These are phyloP conservation scores for Sterna hirundo DNA, from an alignment of 2,113 vertebrate species.

Conservation along the genomic window DNA sequence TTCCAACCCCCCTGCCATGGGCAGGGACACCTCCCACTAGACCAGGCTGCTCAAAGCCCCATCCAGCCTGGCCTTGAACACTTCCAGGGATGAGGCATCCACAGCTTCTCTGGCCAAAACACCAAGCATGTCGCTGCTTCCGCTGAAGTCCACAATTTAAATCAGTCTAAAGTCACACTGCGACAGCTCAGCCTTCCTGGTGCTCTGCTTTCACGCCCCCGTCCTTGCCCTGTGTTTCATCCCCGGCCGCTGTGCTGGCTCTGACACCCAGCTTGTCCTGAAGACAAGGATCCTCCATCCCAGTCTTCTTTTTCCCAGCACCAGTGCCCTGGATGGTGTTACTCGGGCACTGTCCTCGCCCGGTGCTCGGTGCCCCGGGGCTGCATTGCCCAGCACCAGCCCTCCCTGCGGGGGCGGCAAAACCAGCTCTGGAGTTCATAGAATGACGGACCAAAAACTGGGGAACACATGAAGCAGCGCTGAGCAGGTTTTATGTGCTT, in stretches of 20 bases:
- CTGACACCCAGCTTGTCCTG: neutral
- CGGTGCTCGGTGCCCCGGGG: fast-evolving
- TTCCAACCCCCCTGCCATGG: no score
- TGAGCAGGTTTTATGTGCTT: neutral
- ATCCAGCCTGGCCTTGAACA: no score
- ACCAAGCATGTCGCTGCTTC: neutral
- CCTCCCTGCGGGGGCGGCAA: neutral
- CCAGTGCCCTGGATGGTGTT: neutral
- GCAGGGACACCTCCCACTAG: no score
- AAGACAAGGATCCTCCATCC: neutral
- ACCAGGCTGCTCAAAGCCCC: no score
- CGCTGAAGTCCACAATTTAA: neutral
- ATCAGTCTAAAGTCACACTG: neutral
- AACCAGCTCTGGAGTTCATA: neutral
- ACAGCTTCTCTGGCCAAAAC: neutral
- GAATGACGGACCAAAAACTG: neutral
- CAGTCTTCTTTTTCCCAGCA: neutral
- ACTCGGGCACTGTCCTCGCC: neutral
- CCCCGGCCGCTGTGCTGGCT: neutral
- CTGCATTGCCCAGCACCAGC: neutral
- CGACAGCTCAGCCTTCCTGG: neutral
- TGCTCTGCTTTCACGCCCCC: neutral
- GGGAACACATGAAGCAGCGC: neutral
- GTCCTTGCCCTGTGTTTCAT: fast-evolving
- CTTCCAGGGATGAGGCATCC: no score